Conservation (phyloP, 92 coral and sea anemone genomes). For the Porites evermanni region DNA sequence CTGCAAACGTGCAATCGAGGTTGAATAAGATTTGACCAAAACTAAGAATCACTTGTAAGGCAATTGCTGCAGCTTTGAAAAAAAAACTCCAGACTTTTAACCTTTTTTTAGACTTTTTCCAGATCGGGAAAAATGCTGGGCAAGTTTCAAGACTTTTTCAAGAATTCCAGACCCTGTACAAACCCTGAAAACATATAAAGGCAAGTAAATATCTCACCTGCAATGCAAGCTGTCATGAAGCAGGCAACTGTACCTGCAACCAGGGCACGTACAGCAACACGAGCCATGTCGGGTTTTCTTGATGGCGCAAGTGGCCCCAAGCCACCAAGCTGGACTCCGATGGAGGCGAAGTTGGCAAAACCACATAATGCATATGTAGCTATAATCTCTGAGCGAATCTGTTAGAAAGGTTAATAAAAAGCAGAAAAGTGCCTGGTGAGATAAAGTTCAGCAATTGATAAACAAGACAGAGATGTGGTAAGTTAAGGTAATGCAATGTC, state of each 20-base stretch:
- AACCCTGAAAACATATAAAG: too few relatives aligned
- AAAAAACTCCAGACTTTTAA: too few relatives aligned
- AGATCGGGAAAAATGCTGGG: too few relatives aligned
- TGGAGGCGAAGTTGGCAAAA: constrained; percentile 82
- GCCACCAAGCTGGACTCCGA: constrained; percentile 90
- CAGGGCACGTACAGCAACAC: constrained; percentile 90
- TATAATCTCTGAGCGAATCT: constrained; percentile 84
- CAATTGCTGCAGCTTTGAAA: too few relatives aligned
- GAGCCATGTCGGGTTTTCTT: constrained; percentile 84
- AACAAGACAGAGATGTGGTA: too few relatives aligned
- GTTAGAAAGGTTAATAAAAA: constrained; percentile 15
- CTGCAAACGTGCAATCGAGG: too few relatives aligned
- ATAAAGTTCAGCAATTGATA: background rate
- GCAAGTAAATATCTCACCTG: constrained; percentile 64
- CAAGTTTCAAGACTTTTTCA: too few relatives aligned
- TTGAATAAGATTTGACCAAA: too few relatives aligned
- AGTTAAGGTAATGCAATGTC: too few relatives aligned
- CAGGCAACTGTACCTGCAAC: constrained; percentile 95
- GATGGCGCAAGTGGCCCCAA: constrained; percentile 91
- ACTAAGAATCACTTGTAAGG: too few relatives aligned
- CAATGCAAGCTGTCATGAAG: constrained; percentile 95
- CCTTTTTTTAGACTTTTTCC: too few relatives aligned
- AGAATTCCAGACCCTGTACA: too few relatives aligned
- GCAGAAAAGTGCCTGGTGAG: constrained; percentile 5
- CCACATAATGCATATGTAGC: constrained; percentile 95